These are phyloP conservation scores for Mycetomoellerius zeteki DNA, from an alignment of 1,140 invertebrate genomes.

Conservation along the genomic window DNA sequence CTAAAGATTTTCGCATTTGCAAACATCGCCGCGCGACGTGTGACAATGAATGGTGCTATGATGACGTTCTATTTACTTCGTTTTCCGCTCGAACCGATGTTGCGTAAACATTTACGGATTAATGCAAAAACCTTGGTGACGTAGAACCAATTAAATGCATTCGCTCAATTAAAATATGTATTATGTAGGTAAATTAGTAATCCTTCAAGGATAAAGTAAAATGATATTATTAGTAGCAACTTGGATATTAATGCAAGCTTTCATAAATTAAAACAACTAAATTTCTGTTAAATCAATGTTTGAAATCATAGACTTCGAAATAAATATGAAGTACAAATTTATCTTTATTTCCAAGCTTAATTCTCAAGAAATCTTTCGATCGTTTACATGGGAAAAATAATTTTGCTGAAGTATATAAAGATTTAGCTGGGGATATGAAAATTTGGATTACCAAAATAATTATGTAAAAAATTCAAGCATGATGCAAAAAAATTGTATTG, in stretches of 20 bases:
- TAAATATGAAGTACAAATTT: background rate
- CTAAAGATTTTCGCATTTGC: constrained; percentile 51
- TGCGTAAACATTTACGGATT: constrained; percentile 34
- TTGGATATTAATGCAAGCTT: background rate
- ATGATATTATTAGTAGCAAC: background rate
- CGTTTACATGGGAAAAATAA: no score
- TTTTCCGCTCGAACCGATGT: background rate
- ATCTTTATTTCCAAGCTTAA: background rate
- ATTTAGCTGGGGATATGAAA: no score
- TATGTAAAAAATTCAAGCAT: no score
- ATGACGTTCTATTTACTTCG: constrained; percentile 35
- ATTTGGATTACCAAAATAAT: no score
- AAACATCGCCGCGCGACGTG: constrained; percentile 22
- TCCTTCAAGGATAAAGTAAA: background rate
- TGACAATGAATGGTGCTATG: constrained; percentile 21
- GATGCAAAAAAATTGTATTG: no score
- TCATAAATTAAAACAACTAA: background rate
- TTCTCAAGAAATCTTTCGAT: background rate
- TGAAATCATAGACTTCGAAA: background rate
- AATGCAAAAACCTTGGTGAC: background rate
- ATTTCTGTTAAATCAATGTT: background rate
- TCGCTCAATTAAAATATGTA: background rate
- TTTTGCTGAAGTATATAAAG: no score
- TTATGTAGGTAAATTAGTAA: background rate
- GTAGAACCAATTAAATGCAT: background rate